These are phyloP conservation scores for pig (Sus scrofa) DNA, from an alignment of 2,113 vertebrate species.

Conservation along the genomic window DNA sequence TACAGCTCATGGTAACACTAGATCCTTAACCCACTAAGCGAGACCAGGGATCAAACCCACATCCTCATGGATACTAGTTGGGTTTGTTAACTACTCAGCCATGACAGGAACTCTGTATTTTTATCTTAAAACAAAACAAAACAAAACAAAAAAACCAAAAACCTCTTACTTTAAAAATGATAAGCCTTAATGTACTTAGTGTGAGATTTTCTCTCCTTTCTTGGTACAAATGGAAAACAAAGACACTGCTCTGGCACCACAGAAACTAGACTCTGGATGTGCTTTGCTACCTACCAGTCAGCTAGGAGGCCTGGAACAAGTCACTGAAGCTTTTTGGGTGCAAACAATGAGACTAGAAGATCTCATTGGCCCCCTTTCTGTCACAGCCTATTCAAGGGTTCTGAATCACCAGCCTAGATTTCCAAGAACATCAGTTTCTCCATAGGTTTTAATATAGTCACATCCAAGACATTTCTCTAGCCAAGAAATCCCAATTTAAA, in stretches of 20 bases:
- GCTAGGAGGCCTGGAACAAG: background rate
- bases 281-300: background rate
- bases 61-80: no score
- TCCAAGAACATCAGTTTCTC: background rate
- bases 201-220: background rate
- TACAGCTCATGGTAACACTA: no score
- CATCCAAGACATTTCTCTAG: background rate
- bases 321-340: background rate
- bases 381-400: background rate
- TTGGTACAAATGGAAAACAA: background rate
- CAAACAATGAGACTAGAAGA: no score
- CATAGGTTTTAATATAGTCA: background rate
- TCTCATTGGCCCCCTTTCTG: background rate
- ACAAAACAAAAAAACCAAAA: no score
- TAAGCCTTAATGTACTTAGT: background rate
- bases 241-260: background rate
- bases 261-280: background rate
- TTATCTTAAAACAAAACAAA: no score
- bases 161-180: background rate
- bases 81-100: no score
- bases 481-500: conserved; percentile 9
- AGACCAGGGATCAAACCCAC: no score
- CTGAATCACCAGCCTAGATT: background rate
- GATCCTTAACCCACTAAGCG: no score
- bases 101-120: no score